Conservation (phyloP, 2,113 vertebrate species). For the Pseudonaja textilis region DNA sequence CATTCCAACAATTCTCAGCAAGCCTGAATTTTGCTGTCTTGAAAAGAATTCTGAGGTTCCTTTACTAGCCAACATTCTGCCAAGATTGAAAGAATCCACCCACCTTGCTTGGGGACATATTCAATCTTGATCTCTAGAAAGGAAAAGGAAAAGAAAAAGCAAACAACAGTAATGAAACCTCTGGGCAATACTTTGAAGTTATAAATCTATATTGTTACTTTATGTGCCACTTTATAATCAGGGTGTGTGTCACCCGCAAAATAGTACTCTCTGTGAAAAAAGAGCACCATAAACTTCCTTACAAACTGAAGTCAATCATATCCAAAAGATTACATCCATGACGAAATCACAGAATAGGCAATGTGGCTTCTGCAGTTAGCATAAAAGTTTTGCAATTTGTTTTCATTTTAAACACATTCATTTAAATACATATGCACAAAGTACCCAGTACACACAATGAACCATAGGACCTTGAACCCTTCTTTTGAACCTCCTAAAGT, state of each 20-base stretch:
- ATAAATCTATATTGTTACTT: background rate
- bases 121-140: constrained; percentile 88
- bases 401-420: background rate
- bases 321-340: background rate
- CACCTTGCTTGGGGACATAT: constrained; percentile 87
- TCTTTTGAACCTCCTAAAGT: background rate
- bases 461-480: background rate
- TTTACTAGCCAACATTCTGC: background rate
- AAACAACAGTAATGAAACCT: background rate
- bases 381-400: background rate
- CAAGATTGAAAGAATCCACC: constrained; percentile 11
- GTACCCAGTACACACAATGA: background rate
- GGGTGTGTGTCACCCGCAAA: no score
- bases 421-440: background rate
- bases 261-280: background rate
- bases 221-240: background rate
- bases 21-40: background rate
- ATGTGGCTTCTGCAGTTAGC: background rate
- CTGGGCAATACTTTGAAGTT: background rate
- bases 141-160: constrained; percentile 16
- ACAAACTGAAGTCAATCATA: background rate
- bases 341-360: background rate
- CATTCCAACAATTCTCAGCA: background rate
- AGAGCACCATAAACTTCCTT: background rate
- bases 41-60: no score